A percentile compares a stretch with the other conserved stretches of the same genome.
phyloP scores from a whole-genome alignment of 2,113 vertebrate species.

The Cromileptes altivelis region DNA sequence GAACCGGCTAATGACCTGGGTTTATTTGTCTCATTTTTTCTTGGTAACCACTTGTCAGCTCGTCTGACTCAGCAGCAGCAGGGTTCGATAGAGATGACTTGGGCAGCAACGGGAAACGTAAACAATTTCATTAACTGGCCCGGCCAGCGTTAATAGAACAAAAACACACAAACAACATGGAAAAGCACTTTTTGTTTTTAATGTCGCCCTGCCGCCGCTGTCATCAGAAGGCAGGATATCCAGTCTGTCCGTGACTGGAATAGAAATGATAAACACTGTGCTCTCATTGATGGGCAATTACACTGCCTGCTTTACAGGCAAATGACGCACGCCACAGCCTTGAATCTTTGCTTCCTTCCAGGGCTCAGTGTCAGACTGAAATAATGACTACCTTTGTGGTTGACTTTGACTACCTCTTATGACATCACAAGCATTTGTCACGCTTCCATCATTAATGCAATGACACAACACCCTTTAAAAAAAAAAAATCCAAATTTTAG shows the following conservation, averaged over 20 bases:
- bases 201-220: slow-evolving; percentile 26
- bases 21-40: slow-evolving; percentile 47
- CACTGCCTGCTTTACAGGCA: slow-evolving; percentile 57
- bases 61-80: slow-evolving; percentile 66
- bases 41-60: slow-evolving; percentile 23
- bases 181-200: slow-evolving; percentile 71
- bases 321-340: slow-evolving; percentile 71
- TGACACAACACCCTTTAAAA: background rate
- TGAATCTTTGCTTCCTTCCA: slow-evolving; percentile 69
- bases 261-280: slow-evolving; percentile 72
- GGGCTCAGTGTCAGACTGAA: slow-evolving; percentile 35
- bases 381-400: slow-evolving; percentile 25
- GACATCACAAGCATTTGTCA: slow-evolving; percentile 33
- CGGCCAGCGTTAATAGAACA: slow-evolving; percentile 75
- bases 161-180: slow-evolving; percentile 82
- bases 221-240: slow-evolving; percentile 69
- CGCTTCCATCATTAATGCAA: slow-evolving; percentile 22
- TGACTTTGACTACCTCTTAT: slow-evolving; percentile 22
- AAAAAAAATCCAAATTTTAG: background rate
- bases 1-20: background rate
- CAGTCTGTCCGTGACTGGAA: slow-evolving; percentile 74
- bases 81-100: slow-evolving; percentile 37
- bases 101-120: slow-evolving; percentile 69
- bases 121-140: slow-evolving; percentile 85
- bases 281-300: slow-evolving; percentile 68